Percentiles rank a stretch among this genome's conserved stretches.
phyloP scores from a whole-genome alignment of 2,113 vertebrate species.

The Struthidea cinerea region DNA sequence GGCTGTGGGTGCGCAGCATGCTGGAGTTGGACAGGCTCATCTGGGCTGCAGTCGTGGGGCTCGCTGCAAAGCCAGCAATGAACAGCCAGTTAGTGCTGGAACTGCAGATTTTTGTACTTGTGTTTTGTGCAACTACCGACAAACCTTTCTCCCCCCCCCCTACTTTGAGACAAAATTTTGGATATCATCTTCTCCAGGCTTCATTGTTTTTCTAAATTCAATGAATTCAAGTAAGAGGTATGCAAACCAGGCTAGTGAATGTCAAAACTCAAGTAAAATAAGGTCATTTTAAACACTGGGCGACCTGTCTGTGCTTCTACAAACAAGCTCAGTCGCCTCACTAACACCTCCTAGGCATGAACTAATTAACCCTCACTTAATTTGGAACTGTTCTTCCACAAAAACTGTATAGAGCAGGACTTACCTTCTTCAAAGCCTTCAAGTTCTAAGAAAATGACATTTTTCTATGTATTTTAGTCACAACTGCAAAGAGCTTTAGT shows the following conservation, averaged over 20 bases:
- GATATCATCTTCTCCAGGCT: background rate
- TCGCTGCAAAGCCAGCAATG: constrained; percentile 69
- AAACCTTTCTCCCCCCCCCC: accelerated
- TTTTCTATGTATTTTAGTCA: background rate
- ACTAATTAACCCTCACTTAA: constrained; percentile 42
- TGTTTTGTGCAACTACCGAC: background rate
- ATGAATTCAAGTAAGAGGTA: background rate
- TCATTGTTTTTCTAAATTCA: background rate
- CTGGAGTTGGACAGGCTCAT: constrained; percentile 83
- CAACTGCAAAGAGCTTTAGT: background rate
- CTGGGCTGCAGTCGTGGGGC: constrained; percentile 88
- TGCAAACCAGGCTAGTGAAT: background rate
- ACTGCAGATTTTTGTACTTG: background rate
- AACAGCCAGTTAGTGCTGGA: background rate
- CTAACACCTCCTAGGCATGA: constrained; percentile 29
- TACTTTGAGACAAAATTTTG: background rate
- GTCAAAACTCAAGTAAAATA: background rate
- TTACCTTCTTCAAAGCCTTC: background rate
- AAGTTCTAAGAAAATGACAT: background rate
- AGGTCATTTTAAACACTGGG: constrained; percentile 10
- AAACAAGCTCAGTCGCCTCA: constrained; percentile 48
- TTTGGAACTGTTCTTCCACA: constrained; percentile 29
- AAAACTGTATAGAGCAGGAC: background rate
- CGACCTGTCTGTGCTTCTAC: background rate
- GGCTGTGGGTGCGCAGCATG: constrained; percentile 88